Percentiles rank a stretch among this genome's conserved stretches.
Conservation (phyloP, 2,797 vertebrate species). For the Tolypeutes matacus region DNA sequence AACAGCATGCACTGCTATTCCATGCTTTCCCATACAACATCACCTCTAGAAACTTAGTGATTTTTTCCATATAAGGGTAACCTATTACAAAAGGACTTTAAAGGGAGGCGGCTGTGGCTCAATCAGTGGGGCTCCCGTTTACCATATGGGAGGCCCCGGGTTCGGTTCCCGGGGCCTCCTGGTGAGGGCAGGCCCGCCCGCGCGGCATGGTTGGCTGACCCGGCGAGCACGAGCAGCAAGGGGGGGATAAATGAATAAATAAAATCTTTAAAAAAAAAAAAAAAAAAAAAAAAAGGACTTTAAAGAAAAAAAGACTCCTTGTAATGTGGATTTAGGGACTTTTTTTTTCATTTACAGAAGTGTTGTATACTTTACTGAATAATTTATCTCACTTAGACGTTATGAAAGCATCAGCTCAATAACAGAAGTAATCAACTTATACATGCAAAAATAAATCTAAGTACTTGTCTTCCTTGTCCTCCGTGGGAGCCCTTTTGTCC, state of each 20-base stretch:
- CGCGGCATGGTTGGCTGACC: no score
- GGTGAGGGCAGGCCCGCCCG: no score
- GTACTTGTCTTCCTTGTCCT: constrained; percentile 80
- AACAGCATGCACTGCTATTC: neutral
- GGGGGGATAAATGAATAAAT: no score
- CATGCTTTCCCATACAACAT: neutral
- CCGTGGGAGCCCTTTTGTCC: constrained; percentile 77
- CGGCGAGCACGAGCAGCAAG: no score
- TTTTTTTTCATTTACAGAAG: neutral
- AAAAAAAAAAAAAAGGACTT: no score
- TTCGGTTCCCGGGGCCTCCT: no score
- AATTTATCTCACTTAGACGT: neutral
- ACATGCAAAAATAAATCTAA: constrained; percentile 8
- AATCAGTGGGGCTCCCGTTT: no score
- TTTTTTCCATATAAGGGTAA: neutral
- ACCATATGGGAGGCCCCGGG: no score
- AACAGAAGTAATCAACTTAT: constrained; percentile 11
- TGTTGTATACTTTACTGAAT: neutral
- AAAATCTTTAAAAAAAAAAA: no score
- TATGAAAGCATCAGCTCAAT: neutral
- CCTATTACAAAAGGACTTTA: neutral
- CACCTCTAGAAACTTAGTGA: constrained; percentile 8
- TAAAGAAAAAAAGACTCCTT: neutral
- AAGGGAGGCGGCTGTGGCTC: no score
- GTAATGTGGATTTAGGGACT: neutral